phyloP scores from a whole-genome alignment of 1,140 invertebrate genomes.

The Sinella curviseta region DNA sequence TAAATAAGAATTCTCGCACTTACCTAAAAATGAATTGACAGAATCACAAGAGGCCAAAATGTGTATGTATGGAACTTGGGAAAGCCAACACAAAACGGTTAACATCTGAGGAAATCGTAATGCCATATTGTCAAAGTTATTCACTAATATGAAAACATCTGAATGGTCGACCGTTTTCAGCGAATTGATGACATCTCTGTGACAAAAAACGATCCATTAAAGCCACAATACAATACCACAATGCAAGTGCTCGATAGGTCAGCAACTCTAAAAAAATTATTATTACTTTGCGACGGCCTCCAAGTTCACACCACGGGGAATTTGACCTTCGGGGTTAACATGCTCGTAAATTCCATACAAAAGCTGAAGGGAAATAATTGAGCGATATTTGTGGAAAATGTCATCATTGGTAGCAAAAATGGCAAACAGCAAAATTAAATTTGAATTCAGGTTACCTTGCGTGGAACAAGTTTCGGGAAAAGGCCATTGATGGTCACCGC shows the following conservation, averaged over 20 bases:
- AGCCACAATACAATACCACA: too few relatives aligned
- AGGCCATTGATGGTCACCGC: conserved; percentile 38
- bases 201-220: too few relatives aligned
- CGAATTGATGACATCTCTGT: too few relatives aligned
- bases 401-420: too few relatives aligned
- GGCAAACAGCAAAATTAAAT: too few relatives aligned
- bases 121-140: conserved; percentile 43
- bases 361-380: conserved; percentile 10
- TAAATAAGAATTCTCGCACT: not conserved
- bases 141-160: conserved; percentile 33
- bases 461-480: conserved; percentile 40
- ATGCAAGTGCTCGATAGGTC: too few relatives aligned
- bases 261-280: too few relatives aligned
- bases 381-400: not conserved
- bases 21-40: conserved; percentile 41
- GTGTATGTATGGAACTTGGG: conserved; percentile 36
- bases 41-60: conserved; percentile 41
- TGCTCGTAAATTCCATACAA: not conserved
- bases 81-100: conserved; percentile 20
- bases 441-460: conserved; percentile 38
- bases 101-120: conserved; percentile 34
- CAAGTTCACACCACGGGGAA: not conserved
- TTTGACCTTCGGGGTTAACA: not conserved
- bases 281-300: not conserved
- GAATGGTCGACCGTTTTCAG: not conserved